Conservation (phyloP, 2,113 vertebrate genomes). For the Platysternon megacephalum region DNA sequence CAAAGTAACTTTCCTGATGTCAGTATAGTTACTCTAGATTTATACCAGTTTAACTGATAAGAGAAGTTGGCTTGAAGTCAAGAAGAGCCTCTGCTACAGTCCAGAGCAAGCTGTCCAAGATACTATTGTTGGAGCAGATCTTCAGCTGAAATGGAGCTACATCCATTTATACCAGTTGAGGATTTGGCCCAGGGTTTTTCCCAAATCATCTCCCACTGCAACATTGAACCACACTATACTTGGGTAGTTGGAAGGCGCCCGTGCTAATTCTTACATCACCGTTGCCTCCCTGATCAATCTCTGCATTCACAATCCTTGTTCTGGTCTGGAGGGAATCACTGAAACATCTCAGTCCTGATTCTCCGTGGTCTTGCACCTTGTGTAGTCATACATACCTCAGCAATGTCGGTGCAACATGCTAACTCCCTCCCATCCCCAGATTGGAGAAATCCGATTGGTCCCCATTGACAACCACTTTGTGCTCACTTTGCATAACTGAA, state of each 20-base stretch:
- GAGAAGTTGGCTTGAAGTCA: constrained; percentile 56
- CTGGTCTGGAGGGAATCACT: background rate
- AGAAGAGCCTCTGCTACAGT: constrained; percentile 49
- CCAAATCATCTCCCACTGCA: background rate
- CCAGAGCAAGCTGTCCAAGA: constrained; percentile 33
- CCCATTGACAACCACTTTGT: background rate
- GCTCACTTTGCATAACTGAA: background rate
- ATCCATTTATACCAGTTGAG: background rate
- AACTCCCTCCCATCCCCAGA: background rate
- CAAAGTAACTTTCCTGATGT: constrained; percentile 23
- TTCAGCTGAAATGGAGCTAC: background rate
- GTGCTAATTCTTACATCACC: background rate
- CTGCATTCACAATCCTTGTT: background rate
- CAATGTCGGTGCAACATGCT: background rate
- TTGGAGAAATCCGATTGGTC: background rate
- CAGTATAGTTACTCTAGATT: constrained; percentile 61
- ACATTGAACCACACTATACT: background rate
- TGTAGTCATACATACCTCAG: background rate
- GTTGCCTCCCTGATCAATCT: background rate
- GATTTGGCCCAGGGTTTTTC: background rate
- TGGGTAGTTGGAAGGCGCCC: background rate
- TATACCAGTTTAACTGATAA: constrained; percentile 64
- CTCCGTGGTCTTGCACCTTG: background rate
- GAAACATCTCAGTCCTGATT: background rate
- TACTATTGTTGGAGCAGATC: background rate